Evolutionary conservation across 2,113 vertebrate genomes (phyloP).

Genomic region (Gambusia holbrooki): DNA sequence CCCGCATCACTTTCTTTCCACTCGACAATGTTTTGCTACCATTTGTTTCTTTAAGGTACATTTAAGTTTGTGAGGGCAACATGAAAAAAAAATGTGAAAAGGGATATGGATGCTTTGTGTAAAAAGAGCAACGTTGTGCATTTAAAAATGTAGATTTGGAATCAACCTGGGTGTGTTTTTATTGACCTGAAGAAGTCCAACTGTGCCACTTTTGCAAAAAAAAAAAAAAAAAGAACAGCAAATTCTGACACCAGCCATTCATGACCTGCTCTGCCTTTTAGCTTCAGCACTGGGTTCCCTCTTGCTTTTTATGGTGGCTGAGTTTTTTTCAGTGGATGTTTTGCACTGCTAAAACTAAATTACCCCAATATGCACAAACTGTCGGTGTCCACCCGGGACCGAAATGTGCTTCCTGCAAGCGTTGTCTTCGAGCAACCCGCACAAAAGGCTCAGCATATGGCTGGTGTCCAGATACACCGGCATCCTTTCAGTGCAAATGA

Average conservation of each 20-base stretch:
- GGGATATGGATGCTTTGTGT: background rate
- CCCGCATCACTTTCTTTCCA: background rate
- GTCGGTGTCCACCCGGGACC: slow-evolving; percentile 30
- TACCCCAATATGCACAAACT: slow-evolving; percentile 40
- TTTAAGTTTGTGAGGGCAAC: background rate
- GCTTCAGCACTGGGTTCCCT: slow-evolving; percentile 20
- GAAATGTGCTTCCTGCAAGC: slow-evolving; percentile 19
- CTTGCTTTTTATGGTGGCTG: slow-evolving; percentile 19
- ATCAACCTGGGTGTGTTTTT: background rate
- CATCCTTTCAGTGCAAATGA: slow-evolving; percentile 59
- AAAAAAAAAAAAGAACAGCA: background rate
- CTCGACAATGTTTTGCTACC: background rate
- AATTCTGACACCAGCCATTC: slow-evolving; percentile 4
- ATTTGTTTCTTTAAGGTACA: background rate
- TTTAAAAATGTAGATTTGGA: background rate
- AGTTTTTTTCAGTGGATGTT: slow-evolving; percentile 24
- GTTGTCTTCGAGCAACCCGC: slow-evolving; percentile 21
- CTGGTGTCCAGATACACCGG: slow-evolving; percentile 42
- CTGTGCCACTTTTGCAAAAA: background rate
- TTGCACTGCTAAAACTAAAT: slow-evolving; percentile 40
- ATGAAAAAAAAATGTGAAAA: too few relatives aligned
- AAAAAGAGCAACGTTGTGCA: background rate
- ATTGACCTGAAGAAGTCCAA: background rate
- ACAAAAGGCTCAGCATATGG: slow-evolving; percentile 43
- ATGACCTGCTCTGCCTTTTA: slow-evolving; percentile 10